Percentiles rank a stretch among this genome's conserved stretches.
These are phyloP conservation scores for Drosophila gaucha DNA, from an alignment of 2,888 invertebrate genomes.

Conservation along the genomic window DNA sequence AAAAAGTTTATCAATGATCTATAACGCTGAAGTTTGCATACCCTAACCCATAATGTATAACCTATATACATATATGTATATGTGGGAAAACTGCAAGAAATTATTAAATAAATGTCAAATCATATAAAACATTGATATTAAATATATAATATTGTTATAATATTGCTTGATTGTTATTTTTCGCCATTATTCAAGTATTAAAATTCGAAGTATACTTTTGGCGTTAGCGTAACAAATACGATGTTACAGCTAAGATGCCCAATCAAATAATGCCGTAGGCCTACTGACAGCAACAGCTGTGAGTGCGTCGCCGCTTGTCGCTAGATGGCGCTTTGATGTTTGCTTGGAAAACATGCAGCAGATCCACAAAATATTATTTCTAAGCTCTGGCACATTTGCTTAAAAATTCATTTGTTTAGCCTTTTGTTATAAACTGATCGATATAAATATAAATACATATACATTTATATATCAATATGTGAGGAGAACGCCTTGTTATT, in stretches of 20 bases:
- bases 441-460: constrained; percentile 31
- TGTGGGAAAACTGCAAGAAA: too few species aligned
- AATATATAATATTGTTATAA: neutral
- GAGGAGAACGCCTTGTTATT: constrained; percentile 66
- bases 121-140: too few species aligned
- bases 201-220: neutral
- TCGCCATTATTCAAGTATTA: too few species aligned
- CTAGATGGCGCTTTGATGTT: too few species aligned
- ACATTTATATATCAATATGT: constrained; percentile 12
- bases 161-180: too few species aligned
- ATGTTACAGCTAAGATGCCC: neutral
- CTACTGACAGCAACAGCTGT: constrained; percentile 23
- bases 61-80: too few species aligned
- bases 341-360: too few species aligned
- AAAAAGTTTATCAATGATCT: constrained; percentile 14
- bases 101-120: neutral
- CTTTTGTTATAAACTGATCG: constrained; percentile 35
- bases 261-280: constrained; percentile 2
- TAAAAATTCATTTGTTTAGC: constrained; percentile 38
- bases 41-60: constrained; percentile 10
- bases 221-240: neutral
- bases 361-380: constrained; percentile 2
- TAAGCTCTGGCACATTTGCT: constrained; percentile 28
- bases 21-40: constrained; percentile 17
- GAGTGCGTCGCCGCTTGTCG: constrained; percentile 5